These are phyloP conservation scores for Sipha flava DNA, from an alignment of 1,140 invertebrate genomes.

Conservation along the genomic window DNA sequence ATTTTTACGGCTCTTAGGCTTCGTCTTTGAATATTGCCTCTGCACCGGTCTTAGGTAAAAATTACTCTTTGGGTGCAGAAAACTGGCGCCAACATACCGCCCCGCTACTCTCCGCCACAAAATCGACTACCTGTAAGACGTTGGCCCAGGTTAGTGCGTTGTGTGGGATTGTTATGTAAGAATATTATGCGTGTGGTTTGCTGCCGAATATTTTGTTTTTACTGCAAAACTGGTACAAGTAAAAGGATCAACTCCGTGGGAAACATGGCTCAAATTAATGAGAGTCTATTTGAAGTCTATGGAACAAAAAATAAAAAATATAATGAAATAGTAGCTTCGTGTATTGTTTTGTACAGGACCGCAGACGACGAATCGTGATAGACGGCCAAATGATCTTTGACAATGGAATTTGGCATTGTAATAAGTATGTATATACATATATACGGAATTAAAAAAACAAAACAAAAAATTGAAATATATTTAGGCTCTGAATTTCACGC, in stretches of 20 bases:
- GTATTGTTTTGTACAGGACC: slow-evolving; percentile 7
- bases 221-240: background rate
- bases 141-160: slow-evolving; percentile 22
- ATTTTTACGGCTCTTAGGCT: slow-evolving; percentile 11
- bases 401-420: slow-evolving; percentile 17
- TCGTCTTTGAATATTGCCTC: background rate
- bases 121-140: slow-evolving; percentile 16
- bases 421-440: too few species aligned
- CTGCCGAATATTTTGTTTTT: background rate
- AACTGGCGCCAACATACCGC: slow-evolving; percentile 1
- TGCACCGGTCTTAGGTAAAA: background rate
- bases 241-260: slow-evolving; percentile 27
- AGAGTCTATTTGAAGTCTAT: slow-evolving; percentile 13
- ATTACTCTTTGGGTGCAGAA: background rate
- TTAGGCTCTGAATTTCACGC: background rate
- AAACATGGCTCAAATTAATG: slow-evolving; percentile 4
- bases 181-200: background rate
- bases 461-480: background rate
- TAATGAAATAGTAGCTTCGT: slow-evolving; percentile 6
- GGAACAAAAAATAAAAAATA: background rate
- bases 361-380: slow-evolving; percentile 23
- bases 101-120: background rate
- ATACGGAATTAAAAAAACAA: background rate
- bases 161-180: background rate
- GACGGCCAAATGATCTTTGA: background rate